Conservation (phyloP, 2,888 invertebrate species). For the Brachypterus glaber region DNA sequence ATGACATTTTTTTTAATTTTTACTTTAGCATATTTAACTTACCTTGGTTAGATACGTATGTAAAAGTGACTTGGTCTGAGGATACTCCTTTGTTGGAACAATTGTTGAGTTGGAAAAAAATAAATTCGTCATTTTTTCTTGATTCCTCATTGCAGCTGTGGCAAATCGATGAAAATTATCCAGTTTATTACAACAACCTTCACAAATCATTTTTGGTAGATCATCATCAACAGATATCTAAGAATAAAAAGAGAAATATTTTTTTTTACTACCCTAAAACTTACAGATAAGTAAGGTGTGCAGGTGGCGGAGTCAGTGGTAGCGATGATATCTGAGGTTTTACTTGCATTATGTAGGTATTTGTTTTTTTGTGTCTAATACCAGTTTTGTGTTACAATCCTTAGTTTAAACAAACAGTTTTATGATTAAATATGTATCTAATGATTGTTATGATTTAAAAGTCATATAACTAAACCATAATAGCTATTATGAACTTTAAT, state of each 20-base stretch:
- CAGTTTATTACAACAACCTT: conserved; percentile 53
- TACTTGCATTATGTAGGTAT: too few species aligned
- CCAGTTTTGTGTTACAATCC: too few species aligned
- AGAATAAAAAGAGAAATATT: conserved; percentile 15
- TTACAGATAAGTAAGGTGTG: too few species aligned
- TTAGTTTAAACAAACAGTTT: too few species aligned
- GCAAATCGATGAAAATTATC: conserved; percentile 60
- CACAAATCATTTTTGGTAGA: conserved; percentile 60
- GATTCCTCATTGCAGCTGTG: conserved; percentile 53
- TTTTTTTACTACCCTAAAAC: too few species aligned
- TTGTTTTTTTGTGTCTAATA: too few species aligned
- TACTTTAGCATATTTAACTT: too few species aligned
- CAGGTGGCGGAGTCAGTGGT: neutral
- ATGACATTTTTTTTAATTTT: conserved; percentile 6
- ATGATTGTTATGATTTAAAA: too few species aligned
- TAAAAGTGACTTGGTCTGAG: conserved; percentile 43
- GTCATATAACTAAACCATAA: too few species aligned
- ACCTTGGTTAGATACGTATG: conserved; percentile 49
- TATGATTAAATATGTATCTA: too few species aligned
- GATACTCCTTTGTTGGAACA: conserved; percentile 34
- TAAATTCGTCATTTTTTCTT: conserved; percentile 46
- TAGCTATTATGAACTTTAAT: too few species aligned
- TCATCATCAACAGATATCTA: conserved; percentile 58
- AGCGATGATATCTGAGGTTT: too few species aligned
- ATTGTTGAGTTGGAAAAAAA: conserved; percentile 24